Conservation (phyloP, 35 echinoderm and acorn worm species). For the Nesometra sesokonis region DNA sequence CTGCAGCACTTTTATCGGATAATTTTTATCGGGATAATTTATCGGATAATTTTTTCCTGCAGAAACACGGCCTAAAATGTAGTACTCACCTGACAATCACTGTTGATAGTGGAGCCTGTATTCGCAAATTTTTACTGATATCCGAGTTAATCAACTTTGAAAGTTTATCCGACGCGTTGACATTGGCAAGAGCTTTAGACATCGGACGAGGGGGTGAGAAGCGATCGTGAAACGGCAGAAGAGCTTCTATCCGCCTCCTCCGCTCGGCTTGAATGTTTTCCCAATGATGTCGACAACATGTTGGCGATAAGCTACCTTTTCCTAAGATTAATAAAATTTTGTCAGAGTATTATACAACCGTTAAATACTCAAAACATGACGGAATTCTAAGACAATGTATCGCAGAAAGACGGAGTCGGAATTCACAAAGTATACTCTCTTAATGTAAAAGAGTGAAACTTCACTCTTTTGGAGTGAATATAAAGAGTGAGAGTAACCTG, state of each 20-base stretch:
- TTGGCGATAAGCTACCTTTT: background rate
- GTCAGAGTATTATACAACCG: too few species aligned
- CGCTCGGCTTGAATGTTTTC: constrained; percentile 4
- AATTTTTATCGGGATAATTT: too few species aligned
- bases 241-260: constrained; percentile 6
- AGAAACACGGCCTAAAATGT: background rate
- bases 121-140: constrained; percentile 16
- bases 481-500: too few species aligned
- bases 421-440: too few species aligned
- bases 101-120: constrained; percentile 24
- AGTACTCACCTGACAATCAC: constrained; percentile 7
- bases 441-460: too few species aligned
- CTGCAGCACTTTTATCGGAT: too few species aligned
- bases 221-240: background rate
- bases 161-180: constrained; percentile 9
- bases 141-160: constrained; percentile 13
- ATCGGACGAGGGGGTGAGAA: constrained; percentile 25
- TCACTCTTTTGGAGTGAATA: too few species aligned
- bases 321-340: background rate
- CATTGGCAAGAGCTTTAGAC: constrained; percentile 8
- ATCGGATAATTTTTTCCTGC: too few species aligned
- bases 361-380: too few species aligned
- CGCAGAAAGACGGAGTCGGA: too few species aligned
- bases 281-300: constrained; percentile 17
- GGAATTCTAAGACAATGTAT: too few species aligned